Evolutionary conservation across 1,140 invertebrate species (phyloP), one percentile per base, ranked within the genome.

Genomic region (Drosophila oshimai): DNA sequence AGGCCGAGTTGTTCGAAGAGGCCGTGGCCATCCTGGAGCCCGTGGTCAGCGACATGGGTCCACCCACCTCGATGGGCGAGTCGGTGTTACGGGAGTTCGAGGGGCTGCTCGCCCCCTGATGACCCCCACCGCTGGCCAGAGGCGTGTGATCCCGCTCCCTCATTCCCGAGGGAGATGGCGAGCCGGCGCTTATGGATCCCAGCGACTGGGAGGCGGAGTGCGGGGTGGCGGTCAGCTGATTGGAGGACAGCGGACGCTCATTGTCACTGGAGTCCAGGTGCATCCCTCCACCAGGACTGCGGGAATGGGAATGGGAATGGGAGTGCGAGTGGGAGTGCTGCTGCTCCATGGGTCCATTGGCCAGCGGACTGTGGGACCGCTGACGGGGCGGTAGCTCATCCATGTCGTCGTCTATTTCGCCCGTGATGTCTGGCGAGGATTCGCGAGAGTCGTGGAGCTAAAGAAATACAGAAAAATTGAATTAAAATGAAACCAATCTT

Each of bases 41-140:
- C 7, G 76, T 86, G 61, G 90, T 89, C 64, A 90, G 42, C 10
- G 90, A 90, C 60, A 91, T 90, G 39, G 90, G 90, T 4, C 89
- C 90, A n/a, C 90, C 90, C 49, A 91, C 90, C 71, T 91, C 90
- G n/a, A 91, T 91, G 50, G 90, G 90, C 18, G 90, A 91, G 47
- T 91, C 90, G n/a, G 90, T 89, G 49, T 90, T 89, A 4, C 89
- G 84, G 1, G 90, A 90, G 15, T 88, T 87, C 3, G 90, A 90
- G 26, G 81, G 73, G 10, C 81, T 87, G 72, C 74, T 69, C 50
- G 79, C 44, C 1, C 49, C 74, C 55, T 75, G 20, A 22, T 4
- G 3, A n/a, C 34, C 37, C 0, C 22, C 37, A n/a, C 69, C 45
- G 18, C 69, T 53, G 18, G 73, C 76, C 2, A 87, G 26, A 1